Percentiles rank a stretch among this genome's conserved stretches.
Conservation (phyloP, 1,140 invertebrate species). For the Druon quercuslanigerum region DNA sequence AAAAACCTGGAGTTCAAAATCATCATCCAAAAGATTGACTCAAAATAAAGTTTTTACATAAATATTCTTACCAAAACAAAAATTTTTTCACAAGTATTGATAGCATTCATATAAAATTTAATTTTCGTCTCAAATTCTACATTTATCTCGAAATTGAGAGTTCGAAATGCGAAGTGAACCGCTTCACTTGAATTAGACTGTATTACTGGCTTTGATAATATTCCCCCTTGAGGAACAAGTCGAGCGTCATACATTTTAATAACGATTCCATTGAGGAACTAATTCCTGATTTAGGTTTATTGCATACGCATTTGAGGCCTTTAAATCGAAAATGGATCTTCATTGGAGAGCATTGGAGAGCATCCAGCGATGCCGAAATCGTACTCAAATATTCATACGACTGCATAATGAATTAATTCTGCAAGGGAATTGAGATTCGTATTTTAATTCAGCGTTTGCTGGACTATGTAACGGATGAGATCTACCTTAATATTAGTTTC, state of each 20-base stretch:
- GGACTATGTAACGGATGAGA: slow-evolving; percentile 35
- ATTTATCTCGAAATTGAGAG: not conserved
- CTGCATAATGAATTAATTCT: slow-evolving; percentile 59
- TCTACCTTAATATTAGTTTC: no score
- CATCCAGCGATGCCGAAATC: slow-evolving; percentile 6
- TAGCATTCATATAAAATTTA: slow-evolving; percentile 39
- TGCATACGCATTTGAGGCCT: slow-evolving; percentile 22
- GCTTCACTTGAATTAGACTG: slow-evolving; percentile 47
- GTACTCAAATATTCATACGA: slow-evolving; percentile 63
- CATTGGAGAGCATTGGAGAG: slow-evolving; percentile 40
- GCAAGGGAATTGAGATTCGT: slow-evolving; percentile 49
- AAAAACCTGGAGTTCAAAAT: no score
- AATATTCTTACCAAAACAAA: no score
- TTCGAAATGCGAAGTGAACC: not conserved
- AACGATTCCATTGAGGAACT: slow-evolving; percentile 32
- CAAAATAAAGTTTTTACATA: slow-evolving; percentile 18
- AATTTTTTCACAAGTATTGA: slow-evolving; percentile 56
- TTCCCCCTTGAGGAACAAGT: slow-evolving; percentile 35
- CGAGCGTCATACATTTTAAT: slow-evolving; percentile 50
- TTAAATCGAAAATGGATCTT: slow-evolving; percentile 48
- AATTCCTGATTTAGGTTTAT: slow-evolving; percentile 24
- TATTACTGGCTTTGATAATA: slow-evolving; percentile 40
- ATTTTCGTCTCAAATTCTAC: no score
- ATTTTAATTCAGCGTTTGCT: slow-evolving; percentile 35
- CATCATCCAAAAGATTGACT: slow-evolving; percentile 36